A percentile compares a stretch with the other conserved stretches of the same genome.
These are phyloP conservation scores for Balaenoptera acutorostrata DNA, from an alignment of 2,113 vertebrate species.

Conservation along the genomic window DNA sequence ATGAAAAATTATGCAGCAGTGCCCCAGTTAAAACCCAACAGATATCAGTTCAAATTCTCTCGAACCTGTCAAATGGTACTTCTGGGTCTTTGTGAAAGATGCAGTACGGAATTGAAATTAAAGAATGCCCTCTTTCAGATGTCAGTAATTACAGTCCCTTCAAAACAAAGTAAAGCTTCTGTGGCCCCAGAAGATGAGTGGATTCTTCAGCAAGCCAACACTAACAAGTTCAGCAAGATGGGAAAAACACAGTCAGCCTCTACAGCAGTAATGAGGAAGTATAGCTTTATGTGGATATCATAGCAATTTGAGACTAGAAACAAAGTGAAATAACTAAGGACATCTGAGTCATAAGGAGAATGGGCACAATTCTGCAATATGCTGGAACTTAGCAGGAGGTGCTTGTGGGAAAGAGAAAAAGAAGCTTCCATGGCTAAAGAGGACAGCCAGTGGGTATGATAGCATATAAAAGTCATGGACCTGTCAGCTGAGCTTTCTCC, in stretches of 20 bases:
- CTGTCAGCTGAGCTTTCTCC: not conserved
- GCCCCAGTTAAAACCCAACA: slow-evolving; percentile 69
- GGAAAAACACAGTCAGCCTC: not conserved
- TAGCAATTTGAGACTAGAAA: not conserved
- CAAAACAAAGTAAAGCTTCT: slow-evolving; percentile 63
- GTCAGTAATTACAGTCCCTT: slow-evolving; percentile 50
- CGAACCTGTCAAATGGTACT: slow-evolving; percentile 72
- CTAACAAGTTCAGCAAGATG: not conserved
- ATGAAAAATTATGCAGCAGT: slow-evolving; percentile 75
- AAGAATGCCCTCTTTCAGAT: slow-evolving; percentile 61
- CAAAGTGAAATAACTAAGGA: not conserved
- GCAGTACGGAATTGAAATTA: slow-evolving; percentile 61
- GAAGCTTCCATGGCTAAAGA: not conserved
- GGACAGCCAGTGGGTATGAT: not conserved
- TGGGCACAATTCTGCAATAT: not conserved
- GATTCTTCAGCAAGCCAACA: slow-evolving; percentile 14
- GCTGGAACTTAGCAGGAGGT: not conserved
- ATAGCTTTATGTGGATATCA: not conserved
- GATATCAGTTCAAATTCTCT: slow-evolving; percentile 73
- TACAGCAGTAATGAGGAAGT: not conserved
- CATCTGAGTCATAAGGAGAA: not conserved
- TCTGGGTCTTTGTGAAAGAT: slow-evolving; percentile 72
- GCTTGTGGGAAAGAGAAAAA: not conserved
- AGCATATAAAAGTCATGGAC: not conserved
- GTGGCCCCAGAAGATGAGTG: slow-evolving; percentile 26